Percentiles rank a stretch among this genome's conserved stretches.
Evolutionary conservation across 2,113 vertebrate genomes (phyloP).

Genomic region (Phycodurus eques): DNA sequence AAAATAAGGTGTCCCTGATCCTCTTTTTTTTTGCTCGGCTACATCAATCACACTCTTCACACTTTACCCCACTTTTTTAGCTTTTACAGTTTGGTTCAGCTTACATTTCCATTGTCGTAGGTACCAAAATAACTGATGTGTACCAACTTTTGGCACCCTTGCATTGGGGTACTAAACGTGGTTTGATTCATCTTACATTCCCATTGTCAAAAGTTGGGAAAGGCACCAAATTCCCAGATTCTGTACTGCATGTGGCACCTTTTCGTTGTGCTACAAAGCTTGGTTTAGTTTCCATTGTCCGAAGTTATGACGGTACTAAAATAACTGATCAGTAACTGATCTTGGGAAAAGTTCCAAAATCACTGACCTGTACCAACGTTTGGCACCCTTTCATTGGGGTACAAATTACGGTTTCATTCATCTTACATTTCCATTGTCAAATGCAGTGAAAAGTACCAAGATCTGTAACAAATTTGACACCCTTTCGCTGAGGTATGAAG

Average conservation of each 20-base stretch:
- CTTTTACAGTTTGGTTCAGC: background rate
- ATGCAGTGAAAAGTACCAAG: too few species aligned
- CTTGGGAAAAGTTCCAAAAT: too few species aligned
- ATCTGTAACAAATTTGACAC: too few species aligned
- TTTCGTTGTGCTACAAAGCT: too few species aligned
- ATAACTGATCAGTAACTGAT: too few species aligned
- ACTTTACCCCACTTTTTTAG: conserved; percentile 21
- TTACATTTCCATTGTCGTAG: background rate
- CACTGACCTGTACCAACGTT: too few species aligned
- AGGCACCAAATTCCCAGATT: background rate
- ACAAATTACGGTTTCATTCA: too few species aligned
- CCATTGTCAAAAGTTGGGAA: background rate
- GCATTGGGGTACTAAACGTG: background rate
- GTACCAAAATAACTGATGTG: background rate
- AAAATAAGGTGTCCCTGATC: conserved; percentile 80
- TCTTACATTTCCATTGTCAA: too few species aligned
- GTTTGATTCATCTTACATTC: background rate
- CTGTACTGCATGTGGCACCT: too few species aligned
- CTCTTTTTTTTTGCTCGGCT: conserved; percentile 55
- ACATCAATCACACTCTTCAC: conserved; percentile 43
- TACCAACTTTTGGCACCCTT: too few species aligned
- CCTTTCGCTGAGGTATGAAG: too few species aligned
- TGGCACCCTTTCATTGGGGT: too few species aligned
- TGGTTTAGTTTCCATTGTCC: background rate
- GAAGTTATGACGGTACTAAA: background rate